phyloP scores from a whole-genome alignment of 2,797 vertebrate species.

The Phylloscopus collybita region DNA sequence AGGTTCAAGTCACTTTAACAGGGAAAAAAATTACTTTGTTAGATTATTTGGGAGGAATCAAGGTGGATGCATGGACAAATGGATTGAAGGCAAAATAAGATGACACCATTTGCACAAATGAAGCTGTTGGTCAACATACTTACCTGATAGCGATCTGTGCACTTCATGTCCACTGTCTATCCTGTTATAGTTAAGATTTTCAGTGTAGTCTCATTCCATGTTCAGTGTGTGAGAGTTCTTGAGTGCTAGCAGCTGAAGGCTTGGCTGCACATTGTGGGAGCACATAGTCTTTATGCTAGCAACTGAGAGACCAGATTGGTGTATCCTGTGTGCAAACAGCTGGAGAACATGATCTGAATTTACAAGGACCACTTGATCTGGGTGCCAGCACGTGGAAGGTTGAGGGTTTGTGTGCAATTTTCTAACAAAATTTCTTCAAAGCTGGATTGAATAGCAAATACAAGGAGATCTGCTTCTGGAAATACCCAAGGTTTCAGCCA shows the following conservation, averaged over 20 bases:
- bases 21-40: not conserved
- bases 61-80: not conserved
- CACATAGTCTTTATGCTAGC: not conserved
- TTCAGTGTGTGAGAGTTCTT: not conserved
- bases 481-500: not conserved
- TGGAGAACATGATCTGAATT: not conserved
- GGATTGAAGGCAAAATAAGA: not conserved
- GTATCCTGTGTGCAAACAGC: rapidly evolving
- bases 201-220: not conserved
- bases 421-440: not conserved
- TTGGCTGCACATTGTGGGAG: not conserved
- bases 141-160: not conserved
- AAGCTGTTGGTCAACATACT: not conserved
- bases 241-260: not conserved
- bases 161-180: not conserved
- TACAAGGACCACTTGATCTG: not conserved
- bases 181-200: not conserved
- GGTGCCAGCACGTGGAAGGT: not conserved
- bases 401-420: not conserved
- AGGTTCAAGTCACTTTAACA: not conserved
- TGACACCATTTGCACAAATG: not conserved
- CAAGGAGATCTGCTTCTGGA: not conserved
- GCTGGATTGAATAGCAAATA: not conserved
- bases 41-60: not conserved
- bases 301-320: not conserved